A percentile compares a stretch with the other conserved stretches of the same genome.
Evolutionary conservation across 2,113 vertebrate species (phyloP).

Genomic region (Phrynosoma platyrhinos): DNA sequence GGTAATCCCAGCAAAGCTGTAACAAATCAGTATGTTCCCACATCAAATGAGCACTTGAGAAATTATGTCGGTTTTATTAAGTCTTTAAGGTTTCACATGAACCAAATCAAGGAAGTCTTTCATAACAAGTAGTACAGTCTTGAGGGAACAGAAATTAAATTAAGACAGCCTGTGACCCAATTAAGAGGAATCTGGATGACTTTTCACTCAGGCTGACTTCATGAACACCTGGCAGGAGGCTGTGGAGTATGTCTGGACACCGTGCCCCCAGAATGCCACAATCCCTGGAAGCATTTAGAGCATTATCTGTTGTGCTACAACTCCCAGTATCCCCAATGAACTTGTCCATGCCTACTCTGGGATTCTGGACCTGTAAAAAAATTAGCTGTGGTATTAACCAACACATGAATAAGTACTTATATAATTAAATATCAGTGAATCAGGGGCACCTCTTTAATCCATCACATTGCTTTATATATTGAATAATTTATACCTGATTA

Average conservation of each 20-base stretch:
- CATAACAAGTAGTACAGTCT: not conserved
- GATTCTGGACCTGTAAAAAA: too few relatives aligned
- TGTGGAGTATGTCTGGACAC: too few relatives aligned
- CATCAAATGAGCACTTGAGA: not conserved
- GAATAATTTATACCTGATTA: too few relatives aligned
- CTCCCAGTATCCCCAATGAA: too few relatives aligned
- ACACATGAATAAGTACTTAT: not conserved
- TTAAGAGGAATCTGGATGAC: not conserved
- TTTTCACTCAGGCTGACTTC: not conserved
- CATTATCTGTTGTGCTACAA: too few relatives aligned
- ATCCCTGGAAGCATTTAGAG: too few relatives aligned
- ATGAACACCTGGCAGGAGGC: not conserved
- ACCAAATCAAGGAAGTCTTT: not conserved
- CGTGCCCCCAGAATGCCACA: too few relatives aligned
- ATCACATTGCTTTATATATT: not conserved
- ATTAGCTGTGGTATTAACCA: not conserved
- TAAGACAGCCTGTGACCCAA: not conserved
- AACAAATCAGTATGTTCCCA: not conserved
- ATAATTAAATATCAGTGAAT: not conserved
- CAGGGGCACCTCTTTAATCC: not conserved
- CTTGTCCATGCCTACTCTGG: too few relatives aligned
- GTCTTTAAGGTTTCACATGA: not conserved
- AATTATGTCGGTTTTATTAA: not conserved
- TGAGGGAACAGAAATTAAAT: not conserved
- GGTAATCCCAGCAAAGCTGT: constrained; percentile 45